Evolutionary conservation across 1,140 invertebrate species (phyloP).

Genomic region (Megalonaias nervosa): DNA sequence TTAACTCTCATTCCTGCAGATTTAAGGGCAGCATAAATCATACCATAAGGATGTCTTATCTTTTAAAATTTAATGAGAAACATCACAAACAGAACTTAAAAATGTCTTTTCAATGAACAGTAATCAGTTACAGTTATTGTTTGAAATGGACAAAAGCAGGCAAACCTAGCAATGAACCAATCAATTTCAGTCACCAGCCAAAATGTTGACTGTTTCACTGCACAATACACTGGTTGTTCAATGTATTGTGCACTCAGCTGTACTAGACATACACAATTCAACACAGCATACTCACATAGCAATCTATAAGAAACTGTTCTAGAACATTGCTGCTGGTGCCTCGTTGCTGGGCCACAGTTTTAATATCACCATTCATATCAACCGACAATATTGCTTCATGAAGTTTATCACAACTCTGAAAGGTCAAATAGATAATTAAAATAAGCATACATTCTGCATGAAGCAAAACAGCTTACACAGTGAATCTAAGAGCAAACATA

Average conservation of each 20-base stretch:
- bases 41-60: too few species aligned
- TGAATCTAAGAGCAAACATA: not conserved
- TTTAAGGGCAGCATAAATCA: too few species aligned
- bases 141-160: too few species aligned
- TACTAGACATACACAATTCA: not conserved
- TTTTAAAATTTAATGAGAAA: too few species aligned
- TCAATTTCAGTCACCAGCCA: too few species aligned
- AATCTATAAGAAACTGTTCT: constrained; percentile 92
- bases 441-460: not conserved
- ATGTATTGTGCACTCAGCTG: not conserved
- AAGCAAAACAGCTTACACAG: not conserved
- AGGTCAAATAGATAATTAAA: constrained; percentile 35
- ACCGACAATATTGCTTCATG: constrained; percentile 80
- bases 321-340: constrained; percentile 75
- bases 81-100: too few species aligned
- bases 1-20: too few species aligned
- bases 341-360: constrained; percentile 77
- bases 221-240: not conserved
- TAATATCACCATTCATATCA: constrained; percentile 83
- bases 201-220: too few species aligned
- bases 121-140: too few species aligned
- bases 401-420: constrained; percentile 80
- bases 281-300: constrained; percentile 77
- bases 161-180: too few species aligned
- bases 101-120: too few species aligned